Evolutionary conservation across 2,113 vertebrate genomes (phyloP), one percentile per base, ranked within the genome.

Genomic region (Electrona antarctica): DNA sequence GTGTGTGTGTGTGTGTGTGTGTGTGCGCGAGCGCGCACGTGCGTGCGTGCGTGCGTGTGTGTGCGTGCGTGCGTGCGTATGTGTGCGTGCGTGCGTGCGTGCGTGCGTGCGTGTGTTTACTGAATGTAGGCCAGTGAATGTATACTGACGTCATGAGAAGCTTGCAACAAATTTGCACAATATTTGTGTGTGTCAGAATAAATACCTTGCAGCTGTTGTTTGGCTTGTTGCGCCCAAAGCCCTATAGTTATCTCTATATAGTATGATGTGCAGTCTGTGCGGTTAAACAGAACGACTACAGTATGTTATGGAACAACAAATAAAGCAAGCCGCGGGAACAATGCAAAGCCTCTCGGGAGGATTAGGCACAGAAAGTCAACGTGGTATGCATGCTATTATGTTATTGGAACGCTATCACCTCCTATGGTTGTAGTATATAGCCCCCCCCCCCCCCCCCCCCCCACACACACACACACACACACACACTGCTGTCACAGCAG

Each of bases 301-400:
- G 33, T 33, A 14, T 80, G 77, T 64, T 67, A 71, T 69, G 63
- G 58, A 61, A 60, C 65, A 78, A 79, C 83, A 83, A 21, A 21
- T 21, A 21, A 21, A 80, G 75, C 76, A 80, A 86, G 76, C 63
- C 64, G 21, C 21, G 68, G 70, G 78, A 71, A 82, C 83, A 78
- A 64, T 71, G 71, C 67, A 90, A 78, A 88, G 78, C 74, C 83
- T 76, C 76, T 64, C 10, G 49, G 21, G 66, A 63, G 87, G 89
- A 91, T 91, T 91, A 91, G 68, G 61, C 69, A 76, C 70, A 87
- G 78, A 83, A 89, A 88, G n/a, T 81, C 79, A 21, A 85, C 83
- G 71, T n/a, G 21, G 61, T 7, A 41, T 41, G 33, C 33, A 21
- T 69, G 64, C 28, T 71, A 72, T 69, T 71, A 81, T 51, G 21